Evolutionary conservation across 2,797 vertebrate species (phyloP), one percentile per base, ranked within the genome.

Genomic region (Sebastes reedi): DNA sequence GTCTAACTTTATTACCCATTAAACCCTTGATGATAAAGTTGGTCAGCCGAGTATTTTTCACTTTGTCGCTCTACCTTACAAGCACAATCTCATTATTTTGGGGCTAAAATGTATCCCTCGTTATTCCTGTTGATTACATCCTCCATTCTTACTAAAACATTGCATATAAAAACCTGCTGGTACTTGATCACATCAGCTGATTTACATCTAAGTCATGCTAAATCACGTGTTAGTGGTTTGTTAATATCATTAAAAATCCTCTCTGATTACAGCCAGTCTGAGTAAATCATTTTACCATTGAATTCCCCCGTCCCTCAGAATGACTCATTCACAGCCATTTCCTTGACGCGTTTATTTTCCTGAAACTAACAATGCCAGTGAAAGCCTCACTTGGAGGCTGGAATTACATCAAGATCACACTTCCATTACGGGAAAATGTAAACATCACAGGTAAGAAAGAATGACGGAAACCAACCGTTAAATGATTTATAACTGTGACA

Each of bases 281-380:
- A 8, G 60, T 60, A 5, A 64, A 66, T 75, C 12, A 72, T 29
- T 39, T 34, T 2, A 20, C 56, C 3, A 22, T 1, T 32, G 22
- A 83, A 79, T 42, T 50, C 32, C 32, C 65, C 27, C 10, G 3
- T 14, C 6, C 2, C 5, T 25, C 11, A 3, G 1, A 29, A 64
- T 82, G 69, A 86, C 18, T 88, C 62, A 86, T 60, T 66, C 65
- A 55, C 10, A 30, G 24, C 30, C n/a, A 62, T 67, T 84, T 81
- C 74, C 75, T 82, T 67, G 8, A n/a, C 20, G 7, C 10, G 36
- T 80, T 36, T 22, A 14, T 65, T 80, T 80, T 65, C 76, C 59
- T 34, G 58, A 67, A 80, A 83, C 25, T 5, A 62, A 71, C 55
- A 80, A 69, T 65, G 54, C 29, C 27, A 69, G 70, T 61, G 36